Percentiles rank a stretch among this genome's conserved stretches.
phyloP scores from a whole-genome alignment of 64 coral and sea anemone species.

The Anthopleura sola region DNA sequence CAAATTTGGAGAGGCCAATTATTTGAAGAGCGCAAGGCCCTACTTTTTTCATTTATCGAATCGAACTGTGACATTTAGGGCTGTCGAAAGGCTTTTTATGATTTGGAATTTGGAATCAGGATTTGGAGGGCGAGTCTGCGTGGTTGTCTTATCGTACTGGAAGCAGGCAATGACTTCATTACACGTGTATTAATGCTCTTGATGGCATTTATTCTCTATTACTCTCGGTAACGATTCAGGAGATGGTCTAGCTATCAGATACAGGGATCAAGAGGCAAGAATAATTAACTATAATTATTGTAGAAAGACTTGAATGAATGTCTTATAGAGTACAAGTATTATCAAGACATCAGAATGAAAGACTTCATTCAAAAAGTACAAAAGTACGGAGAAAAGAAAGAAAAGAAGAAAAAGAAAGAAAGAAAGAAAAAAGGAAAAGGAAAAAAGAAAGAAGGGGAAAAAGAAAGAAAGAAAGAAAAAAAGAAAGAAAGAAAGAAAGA shows the following conservation, averaged over 20 bases:
- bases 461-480: too few species aligned
- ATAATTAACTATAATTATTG: too few species aligned
- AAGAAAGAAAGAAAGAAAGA: neutral
- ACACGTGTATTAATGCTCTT: neutral
- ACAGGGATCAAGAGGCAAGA: neutral
- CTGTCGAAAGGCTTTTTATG: neutral
- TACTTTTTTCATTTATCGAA: neutral
- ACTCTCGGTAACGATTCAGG: neutral
- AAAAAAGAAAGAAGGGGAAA: too few species aligned
- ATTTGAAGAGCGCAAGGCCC: neutral
- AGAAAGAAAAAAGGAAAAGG: too few species aligned
- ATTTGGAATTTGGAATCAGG: too few species aligned
- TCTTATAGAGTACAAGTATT: too few species aligned
- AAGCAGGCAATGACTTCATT: neutral
- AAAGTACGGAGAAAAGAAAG: too few species aligned
- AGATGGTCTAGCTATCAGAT: neutral
- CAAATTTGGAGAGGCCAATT: slow-evolving; percentile 1
- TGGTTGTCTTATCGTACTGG: neutral
- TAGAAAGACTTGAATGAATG: too few species aligned
- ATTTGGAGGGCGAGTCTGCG: neutral
- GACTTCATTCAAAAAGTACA: too few species aligned
- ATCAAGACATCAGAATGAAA: too few species aligned
- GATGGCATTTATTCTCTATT: neutral
- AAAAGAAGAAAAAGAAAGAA: too few species aligned
- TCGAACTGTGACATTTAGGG: neutral